Evolutionary conservation across 2,888 invertebrate genomes (phyloP).

Genomic region (Melinopterus prodromus): DNA sequence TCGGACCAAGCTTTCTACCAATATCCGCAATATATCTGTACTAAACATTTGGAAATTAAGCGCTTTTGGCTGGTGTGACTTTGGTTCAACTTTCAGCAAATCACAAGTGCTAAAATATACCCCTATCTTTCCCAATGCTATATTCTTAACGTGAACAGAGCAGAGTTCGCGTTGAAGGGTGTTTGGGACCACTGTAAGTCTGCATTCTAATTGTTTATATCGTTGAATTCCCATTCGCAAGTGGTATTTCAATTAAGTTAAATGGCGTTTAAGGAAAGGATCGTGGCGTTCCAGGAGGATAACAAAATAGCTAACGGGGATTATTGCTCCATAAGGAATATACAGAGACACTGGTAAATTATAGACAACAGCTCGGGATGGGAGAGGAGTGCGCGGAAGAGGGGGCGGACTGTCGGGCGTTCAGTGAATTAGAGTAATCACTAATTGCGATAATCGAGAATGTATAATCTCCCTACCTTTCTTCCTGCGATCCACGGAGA

Average conservation of each 20-base stretch:
- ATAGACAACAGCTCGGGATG: conserved; percentile 31
- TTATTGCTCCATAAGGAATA: conserved; percentile 28
- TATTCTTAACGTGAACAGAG: too few species aligned
- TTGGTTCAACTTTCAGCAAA: too few species aligned
- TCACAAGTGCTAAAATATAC: too few species aligned
- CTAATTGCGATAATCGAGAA: conserved; percentile 22
- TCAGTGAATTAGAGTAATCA: conserved; percentile 31
- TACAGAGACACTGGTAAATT: conserved; percentile 29
- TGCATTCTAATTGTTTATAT: conserved; percentile 25
- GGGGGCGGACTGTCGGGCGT: conserved; percentile 24
- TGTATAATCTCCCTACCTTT: conserved; percentile 70
- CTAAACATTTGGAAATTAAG: too few species aligned
- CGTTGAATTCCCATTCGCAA: conserved; percentile 22
- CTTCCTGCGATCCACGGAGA: conserved; percentile 84
- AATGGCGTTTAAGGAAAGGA: conserved; percentile 24
- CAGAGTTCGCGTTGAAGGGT: too few species aligned
- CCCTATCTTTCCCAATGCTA: too few species aligned
- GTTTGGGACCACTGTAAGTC: conserved; percentile 8
- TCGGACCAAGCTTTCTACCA: too few species aligned
- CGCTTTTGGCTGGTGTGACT: too few species aligned
- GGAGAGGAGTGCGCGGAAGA: neutral
- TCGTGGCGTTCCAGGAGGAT: conserved; percentile 16
- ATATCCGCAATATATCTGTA: too few species aligned
- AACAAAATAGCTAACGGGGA: conserved; percentile 32
- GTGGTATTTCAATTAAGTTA: conserved; percentile 25